Conservation (phyloP, 2,888 invertebrate species). For the Hipparchia sbordonii region DNA sequence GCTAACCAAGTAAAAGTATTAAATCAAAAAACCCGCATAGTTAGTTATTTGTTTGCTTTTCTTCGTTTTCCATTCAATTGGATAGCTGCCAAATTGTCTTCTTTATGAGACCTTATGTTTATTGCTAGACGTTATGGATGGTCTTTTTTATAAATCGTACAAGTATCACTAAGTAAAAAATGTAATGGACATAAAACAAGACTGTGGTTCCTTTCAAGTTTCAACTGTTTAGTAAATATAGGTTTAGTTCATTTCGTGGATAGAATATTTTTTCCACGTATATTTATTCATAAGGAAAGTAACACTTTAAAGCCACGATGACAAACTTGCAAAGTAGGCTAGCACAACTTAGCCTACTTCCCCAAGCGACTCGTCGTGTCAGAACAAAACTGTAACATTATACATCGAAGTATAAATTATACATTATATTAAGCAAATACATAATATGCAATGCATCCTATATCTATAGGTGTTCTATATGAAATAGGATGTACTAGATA, state of each 20-base stretch:
- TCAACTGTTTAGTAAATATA: not conserved
- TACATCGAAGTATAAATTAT: too few relatives aligned
- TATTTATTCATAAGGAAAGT: not conserved
- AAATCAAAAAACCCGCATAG: not conserved
- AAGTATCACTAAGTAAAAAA: not conserved
- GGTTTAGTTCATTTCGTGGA: not conserved
- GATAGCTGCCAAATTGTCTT: not conserved
- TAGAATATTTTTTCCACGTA: too few relatives aligned
- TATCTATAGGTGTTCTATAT: too few relatives aligned
- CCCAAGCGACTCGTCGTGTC: not conserved
- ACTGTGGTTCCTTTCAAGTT: not conserved
- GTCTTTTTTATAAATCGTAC: not conserved
- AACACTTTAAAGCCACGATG: not conserved
- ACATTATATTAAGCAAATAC: too few relatives aligned
- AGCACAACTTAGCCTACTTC: slow-evolving; percentile 12
- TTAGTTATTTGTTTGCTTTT: not conserved
- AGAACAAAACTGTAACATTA: not conserved
- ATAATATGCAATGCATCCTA: too few relatives aligned
- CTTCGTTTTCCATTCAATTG: not conserved
- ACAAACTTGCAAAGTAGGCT: slow-evolving; percentile 3
- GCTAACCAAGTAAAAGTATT: too few relatives aligned
- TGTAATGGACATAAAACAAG: not conserved
- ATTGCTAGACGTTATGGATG: not conserved
- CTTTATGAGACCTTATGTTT: not conserved
- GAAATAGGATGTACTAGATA: too few relatives aligned